phyloP scores from a whole-genome alignment of 2,797 vertebrate genomes.

The Ctenosaura bakeri region DNA sequence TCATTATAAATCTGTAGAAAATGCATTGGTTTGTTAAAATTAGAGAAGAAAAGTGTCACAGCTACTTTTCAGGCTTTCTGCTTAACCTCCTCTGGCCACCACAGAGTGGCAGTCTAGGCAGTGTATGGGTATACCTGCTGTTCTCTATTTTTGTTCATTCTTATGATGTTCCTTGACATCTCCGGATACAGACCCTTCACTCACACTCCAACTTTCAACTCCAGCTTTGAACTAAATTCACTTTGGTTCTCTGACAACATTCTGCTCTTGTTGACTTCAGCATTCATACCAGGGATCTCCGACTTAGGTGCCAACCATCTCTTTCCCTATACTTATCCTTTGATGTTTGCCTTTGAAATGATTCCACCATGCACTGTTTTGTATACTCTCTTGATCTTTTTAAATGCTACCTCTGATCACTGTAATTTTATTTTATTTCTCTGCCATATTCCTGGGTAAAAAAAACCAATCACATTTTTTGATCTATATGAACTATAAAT shows the following conservation, averaged over 20 bases:
- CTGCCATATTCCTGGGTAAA: background rate
- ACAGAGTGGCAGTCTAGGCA: background rate
- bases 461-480: background rate
- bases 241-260: background rate
- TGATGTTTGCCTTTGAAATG: background rate
- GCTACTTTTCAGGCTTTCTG: background rate
- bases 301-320: too few species aligned
- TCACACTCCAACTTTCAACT: background rate
- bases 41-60: constrained; percentile 48
- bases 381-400: background rate
- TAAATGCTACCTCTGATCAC: background rate
- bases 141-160: background rate
- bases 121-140: background rate
- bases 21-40: constrained; percentile 34
- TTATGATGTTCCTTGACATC: background rate
- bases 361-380: background rate
- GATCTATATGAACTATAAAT: background rate
- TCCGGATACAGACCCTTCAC: background rate
- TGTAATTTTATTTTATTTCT: background rate
- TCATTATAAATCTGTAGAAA: constrained; percentile 74
- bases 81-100: background rate
- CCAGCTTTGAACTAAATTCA: background rate
- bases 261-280: background rate
- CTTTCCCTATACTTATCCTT: background rate
- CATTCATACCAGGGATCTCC: background rate